Conservation (phyloP, 2,888 invertebrate genomes). For the Cephus rjabovi region DNA sequence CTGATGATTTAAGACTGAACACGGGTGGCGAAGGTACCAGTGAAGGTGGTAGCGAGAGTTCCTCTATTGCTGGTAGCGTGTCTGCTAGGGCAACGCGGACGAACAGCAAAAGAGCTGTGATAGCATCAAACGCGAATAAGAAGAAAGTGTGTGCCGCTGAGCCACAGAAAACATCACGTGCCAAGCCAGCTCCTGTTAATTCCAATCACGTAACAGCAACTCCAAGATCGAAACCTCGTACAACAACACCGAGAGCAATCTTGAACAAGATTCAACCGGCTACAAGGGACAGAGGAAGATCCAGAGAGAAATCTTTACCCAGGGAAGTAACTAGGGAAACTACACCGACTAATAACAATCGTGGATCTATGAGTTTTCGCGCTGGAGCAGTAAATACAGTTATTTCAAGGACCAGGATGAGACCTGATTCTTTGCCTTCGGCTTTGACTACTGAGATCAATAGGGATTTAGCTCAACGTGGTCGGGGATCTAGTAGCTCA, state of each 20-base stretch:
- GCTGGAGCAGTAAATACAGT: constrained; percentile 26
- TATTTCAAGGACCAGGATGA: constrained; percentile 51
- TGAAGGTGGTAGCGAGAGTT: constrained; percentile 83
- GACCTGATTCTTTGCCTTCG: constrained; percentile 59
- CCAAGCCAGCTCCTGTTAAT: constrained; percentile 34
- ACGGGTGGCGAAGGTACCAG: constrained; percentile 71
- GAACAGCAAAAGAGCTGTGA: constrained; percentile 30
- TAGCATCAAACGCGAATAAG: constrained; percentile 53
- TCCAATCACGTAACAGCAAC: constrained; percentile 48
- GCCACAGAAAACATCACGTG: constrained; percentile 26
- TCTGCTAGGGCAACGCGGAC: constrained; percentile 44
- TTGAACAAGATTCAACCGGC: constrained; percentile 68
- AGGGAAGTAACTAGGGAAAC: constrained; percentile 67
- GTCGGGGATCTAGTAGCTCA: constrained; percentile 32
- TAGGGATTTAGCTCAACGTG: constrained; percentile 58
- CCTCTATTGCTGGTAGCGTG: constrained; percentile 73
- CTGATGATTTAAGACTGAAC: constrained; percentile 54
- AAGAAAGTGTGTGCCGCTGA: constrained; percentile 73
- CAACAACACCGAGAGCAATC: constrained; percentile 60
- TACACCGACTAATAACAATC: constrained; percentile 41
- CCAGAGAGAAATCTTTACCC: constrained; percentile 71
- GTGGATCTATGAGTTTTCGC: constrained; percentile 59
- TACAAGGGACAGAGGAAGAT: constrained; percentile 72
- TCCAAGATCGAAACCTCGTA: constrained; percentile 70
- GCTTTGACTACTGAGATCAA: constrained; percentile 61